Conservation (phyloP, 2,113 vertebrate species). For the Zonotrichia leucophrys region DNA sequence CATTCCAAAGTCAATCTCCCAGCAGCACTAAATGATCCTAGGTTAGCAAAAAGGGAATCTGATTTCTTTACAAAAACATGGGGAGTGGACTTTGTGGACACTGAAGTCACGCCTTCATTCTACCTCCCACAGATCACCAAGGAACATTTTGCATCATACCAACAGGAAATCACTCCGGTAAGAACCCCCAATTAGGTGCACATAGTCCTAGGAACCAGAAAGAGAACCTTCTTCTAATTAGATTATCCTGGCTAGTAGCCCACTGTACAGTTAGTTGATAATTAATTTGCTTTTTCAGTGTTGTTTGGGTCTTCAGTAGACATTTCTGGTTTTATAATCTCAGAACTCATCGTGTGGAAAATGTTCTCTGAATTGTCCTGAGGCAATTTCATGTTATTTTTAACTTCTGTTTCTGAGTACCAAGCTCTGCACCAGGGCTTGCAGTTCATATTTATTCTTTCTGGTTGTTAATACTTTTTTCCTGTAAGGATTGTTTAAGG, state of each 20-base stretch:
- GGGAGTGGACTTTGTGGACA: constrained; percentile 96
- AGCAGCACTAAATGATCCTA: constrained; percentile 95
- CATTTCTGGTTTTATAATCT: background rate
- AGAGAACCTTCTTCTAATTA: background rate
- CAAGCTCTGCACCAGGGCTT: background rate
- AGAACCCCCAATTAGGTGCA: background rate
- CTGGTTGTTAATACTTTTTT: background rate
- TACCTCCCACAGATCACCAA: constrained; percentile 93
- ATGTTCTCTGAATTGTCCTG: background rate
- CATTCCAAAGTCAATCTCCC: constrained; percentile 99
- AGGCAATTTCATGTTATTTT: background rate
- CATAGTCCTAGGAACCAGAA: background rate
- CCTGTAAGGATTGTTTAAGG: background rate
- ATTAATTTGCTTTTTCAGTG: background rate
- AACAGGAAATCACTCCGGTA: constrained; percentile 90
- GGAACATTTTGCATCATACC: constrained; percentile 90
- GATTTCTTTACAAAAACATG: constrained; percentile 99
- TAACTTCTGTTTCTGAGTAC: background rate
- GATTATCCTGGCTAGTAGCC: background rate
- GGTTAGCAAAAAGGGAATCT: constrained; percentile 95
- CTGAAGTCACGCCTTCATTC: constrained; percentile 91
- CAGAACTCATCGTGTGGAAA: background rate
- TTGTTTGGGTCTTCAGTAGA: background rate
- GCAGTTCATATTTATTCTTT: background rate
- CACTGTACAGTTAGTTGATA: background rate